Evolutionary conservation across 2,113 vertebrate species (phyloP).

Genomic region (Vidua chalybeata): DNA sequence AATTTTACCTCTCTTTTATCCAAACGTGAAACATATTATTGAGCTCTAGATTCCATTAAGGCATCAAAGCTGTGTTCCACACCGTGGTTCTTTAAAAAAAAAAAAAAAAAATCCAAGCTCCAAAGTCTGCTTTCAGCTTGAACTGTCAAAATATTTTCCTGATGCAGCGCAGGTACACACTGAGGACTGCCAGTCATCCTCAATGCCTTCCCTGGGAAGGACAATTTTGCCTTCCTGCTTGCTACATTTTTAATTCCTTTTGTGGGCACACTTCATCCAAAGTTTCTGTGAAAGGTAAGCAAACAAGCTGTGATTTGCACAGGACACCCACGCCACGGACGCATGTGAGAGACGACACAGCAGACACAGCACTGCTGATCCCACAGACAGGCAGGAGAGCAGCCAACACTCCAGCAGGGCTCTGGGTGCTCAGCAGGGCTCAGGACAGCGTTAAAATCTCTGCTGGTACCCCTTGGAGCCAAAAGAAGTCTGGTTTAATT

Average conservation of each 20-base stretch:
- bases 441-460: not conserved
- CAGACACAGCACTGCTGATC: not conserved
- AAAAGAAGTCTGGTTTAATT: not conserved
- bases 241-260: not conserved
- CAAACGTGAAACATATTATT: conserved; percentile 2
- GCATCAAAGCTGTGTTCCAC: conserved; percentile 17
- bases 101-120: not conserved
- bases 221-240: not conserved
- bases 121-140: conserved; percentile 2
- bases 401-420: not conserved
- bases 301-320: conserved; percentile 9
- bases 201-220: not conserved
- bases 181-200: not conserved
- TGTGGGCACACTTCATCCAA: not conserved
- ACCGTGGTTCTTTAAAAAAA: not conserved
- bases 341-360: not conserved
- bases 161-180: not conserved
- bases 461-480: not conserved
- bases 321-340: not conserved
- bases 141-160: conserved; percentile 57
- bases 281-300: not conserved
- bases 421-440: not conserved
- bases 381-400: not conserved
- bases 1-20: conserved; percentile 57
- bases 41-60: conserved; percentile 49